phyloP scores from a whole-genome alignment of 2,888 invertebrate genomes.

The Baccha elongata region DNA sequence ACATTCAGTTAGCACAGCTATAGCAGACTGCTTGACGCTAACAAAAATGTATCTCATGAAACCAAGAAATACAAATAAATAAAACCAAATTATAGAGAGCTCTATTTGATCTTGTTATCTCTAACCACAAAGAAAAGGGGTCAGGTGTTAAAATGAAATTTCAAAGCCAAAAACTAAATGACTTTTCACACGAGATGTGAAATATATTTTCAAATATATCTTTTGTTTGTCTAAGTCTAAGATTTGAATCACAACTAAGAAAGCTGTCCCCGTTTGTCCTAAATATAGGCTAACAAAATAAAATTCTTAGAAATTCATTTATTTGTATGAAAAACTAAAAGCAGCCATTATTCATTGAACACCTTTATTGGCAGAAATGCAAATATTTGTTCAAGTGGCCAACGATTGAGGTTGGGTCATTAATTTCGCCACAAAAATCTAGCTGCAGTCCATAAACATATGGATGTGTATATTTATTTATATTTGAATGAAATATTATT shows the following conservation, averaged over 20 bases:
- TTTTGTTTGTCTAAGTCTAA: not conserved
- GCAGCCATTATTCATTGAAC: conserved; percentile 30
- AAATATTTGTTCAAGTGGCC: conserved; percentile 51
- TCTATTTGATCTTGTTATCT: conserved; percentile 12
- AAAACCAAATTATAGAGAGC: not conserved
- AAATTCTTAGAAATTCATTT: conserved; percentile 3
- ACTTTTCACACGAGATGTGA: conserved; percentile 1
- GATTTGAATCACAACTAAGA: not conserved
- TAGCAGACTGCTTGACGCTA: conserved; percentile 29
- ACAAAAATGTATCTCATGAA: not conserved
- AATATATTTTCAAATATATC: not conserved
- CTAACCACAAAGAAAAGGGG: not conserved
- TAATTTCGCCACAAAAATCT: conserved; percentile 15
- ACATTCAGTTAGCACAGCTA: conserved; percentile 1
- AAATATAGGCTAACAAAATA: not conserved
- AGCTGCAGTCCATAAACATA: not conserved
- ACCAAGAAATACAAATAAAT: not conserved
- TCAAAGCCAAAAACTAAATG: conserved; percentile 7
- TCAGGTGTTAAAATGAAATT: not conserved
- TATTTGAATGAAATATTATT: conserved; percentile 2
- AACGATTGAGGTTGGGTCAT: conserved; percentile 20
- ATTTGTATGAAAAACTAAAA: conserved; percentile 17
- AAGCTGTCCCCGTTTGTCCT: conserved; percentile 5
- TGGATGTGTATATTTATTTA: not conserved
- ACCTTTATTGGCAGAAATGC: conserved; percentile 65